Conservation (phyloP, 1,140 invertebrate species). For the Procambarus clarkii region DNA sequence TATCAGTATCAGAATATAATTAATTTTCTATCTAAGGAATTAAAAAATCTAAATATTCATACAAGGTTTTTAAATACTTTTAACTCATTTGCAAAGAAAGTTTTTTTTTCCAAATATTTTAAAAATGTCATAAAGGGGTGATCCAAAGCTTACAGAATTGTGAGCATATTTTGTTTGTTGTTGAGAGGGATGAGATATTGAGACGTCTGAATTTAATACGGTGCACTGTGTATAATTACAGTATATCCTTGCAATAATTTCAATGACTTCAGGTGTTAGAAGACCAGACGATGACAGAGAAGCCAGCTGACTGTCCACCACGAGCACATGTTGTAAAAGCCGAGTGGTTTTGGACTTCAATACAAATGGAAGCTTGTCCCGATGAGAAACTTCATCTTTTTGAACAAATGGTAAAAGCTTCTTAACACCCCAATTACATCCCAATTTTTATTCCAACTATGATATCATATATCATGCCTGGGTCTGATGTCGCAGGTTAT, state of each 20-base stretch:
- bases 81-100: too few relatives aligned
- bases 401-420: slow-evolving; percentile 65
- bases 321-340: slow-evolving; percentile 85
- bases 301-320: slow-evolving; percentile 70
- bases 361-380: slow-evolving; percentile 95
- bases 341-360: slow-evolving; percentile 98
- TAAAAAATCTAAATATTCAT: too few relatives aligned
- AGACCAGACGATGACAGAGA: slow-evolving; percentile 68
- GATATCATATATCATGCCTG: neutral
- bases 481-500: neutral
- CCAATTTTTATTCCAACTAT: neutral
- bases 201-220: too few relatives aligned
- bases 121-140: too few relatives aligned
- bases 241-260: neutral
- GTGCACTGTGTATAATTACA: too few relatives aligned
- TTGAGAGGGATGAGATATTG: too few relatives aligned
- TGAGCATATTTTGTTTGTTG: too few relatives aligned
- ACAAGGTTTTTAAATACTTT: too few relatives aligned
- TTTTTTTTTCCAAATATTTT: too few relatives aligned
- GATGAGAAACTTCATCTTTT: slow-evolving; percentile 92
- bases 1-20: too few relatives aligned
- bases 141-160: too few relatives aligned
- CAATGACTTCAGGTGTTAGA: slow-evolving; percentile 68
- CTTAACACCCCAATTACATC: slow-evolving; percentile 1
- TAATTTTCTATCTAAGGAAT: too few relatives aligned